A percentile compares a stretch with the other conserved stretches of the same genome.
Evolutionary conservation across 2,888 invertebrate genomes (phyloP).

Genomic region (Amphiduros pacificus): DNA sequence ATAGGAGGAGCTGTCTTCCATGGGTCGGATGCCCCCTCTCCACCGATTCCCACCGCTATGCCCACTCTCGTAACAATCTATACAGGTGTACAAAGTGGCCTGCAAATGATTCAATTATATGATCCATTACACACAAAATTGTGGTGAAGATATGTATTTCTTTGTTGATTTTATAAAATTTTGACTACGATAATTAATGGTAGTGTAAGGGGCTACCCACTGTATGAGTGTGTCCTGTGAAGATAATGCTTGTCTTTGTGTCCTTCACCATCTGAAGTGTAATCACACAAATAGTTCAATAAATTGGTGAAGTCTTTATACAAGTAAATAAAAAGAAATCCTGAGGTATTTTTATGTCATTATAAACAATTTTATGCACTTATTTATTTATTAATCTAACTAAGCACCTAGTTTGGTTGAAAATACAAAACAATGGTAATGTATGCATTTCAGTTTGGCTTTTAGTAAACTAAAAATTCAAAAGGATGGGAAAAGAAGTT

Average conservation of each 20-base stretch:
- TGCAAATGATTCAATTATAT: not conserved
- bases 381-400: no score
- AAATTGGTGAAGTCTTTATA: not conserved
- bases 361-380: no score
- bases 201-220: constrained; percentile 32
- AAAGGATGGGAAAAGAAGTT: no score
- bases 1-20: not conserved
- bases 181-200: no score
- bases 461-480: no score
- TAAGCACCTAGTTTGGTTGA: no score
- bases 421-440: no score
- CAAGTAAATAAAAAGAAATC: no score
- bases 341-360: no score
- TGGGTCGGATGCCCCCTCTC: not conserved
- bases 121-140: no score
- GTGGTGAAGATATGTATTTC: not conserved
- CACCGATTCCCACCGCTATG: not conserved
- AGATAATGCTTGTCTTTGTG: constrained; percentile 68
- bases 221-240: constrained; percentile 62
- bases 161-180: no score
- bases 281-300: not conserved
- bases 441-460: no score
- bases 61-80: constrained; percentile 8
- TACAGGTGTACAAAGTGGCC: constrained; percentile 13
- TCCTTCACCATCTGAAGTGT: constrained; percentile 66